Conservation (phyloP, 2,113 vertebrate genomes). For the Isichthys henryi region DNA sequence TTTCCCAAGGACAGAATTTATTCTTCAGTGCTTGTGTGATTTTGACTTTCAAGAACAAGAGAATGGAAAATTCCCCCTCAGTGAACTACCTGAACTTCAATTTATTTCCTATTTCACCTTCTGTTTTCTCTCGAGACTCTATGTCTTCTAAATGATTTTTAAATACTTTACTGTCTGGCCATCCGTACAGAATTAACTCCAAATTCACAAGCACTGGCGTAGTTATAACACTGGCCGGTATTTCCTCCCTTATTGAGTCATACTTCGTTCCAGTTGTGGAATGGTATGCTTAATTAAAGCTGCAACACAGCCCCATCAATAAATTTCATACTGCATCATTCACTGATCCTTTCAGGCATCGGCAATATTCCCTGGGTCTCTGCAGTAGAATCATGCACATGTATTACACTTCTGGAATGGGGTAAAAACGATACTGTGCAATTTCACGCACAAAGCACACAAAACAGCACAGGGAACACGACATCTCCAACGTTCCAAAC, state of each 20-base stretch:
- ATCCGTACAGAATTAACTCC: neutral
- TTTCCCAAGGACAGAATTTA: neutral
- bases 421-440: neutral
- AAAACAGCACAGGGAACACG: neutral
- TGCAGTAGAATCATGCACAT: neutral
- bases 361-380: neutral
- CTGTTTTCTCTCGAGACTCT: neutral
- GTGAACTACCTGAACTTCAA: neutral
- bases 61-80: neutral
- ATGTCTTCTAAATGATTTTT: neutral
- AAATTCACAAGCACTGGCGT: neutral
- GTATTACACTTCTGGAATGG: neutral
- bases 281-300: slow-evolving; percentile 3
- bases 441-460: neutral
- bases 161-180: neutral
- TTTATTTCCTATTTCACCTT: neutral
- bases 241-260: neutral
- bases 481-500: neutral
- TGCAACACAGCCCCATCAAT: neutral
- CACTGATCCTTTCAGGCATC: neutral
- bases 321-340: neutral
- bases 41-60: neutral
- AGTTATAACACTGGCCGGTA: neutral
- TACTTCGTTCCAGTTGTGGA: neutral
- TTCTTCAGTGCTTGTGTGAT: neutral